Evolutionary conservation across 2,797 vertebrate genomes (phyloP), one percentile per base, ranked within the genome.

Genomic region (Agapornis canus): DNA sequence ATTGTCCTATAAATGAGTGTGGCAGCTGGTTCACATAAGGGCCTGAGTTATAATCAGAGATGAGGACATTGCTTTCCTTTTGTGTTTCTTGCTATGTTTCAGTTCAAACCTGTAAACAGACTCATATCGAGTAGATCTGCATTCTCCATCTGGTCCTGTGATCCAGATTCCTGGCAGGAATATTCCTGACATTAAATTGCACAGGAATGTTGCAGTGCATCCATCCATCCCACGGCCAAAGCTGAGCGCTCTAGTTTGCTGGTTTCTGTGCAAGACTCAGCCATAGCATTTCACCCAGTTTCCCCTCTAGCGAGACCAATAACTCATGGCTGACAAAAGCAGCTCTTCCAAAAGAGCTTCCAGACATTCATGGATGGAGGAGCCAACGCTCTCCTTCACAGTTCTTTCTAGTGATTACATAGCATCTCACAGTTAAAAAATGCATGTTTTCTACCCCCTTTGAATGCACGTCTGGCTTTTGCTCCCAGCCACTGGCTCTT

Each of bases 41-140:
- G 75, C n/a, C 71, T 12, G 79, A 77, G 65, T 63, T 83, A 59
- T 0, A 5, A 78, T 31, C 65, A 70, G 79, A 43, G 59, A 71
- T n/a, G 72, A 95, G 82, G 85, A 87, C 68, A 25, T 6, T 4
- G 43, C 66, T 84, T 78, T 77, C n/a, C 66, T 84, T 77, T 72
- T 81, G 42, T 54, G 49, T 78, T 95, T 63, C 80, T 88, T 0
- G 0, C 76, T 81, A 2, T 79, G 86, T 91, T 97, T 93, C 78
- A 51, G 21, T 94, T 83, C 80, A 94, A 42, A 94, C 94, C 94
- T 86, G 82, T 92, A 93, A 96, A 92, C 82, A 94, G 63, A 63
- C 78, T 85, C 1, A 1, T 43, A 64, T 51, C 8, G 10, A 94
- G 77, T 39, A 26, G 91, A 83, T 92, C 87, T 88, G 80, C 32